These are phyloP conservation scores for Geophilus truncorum DNA, from an alignment of 2,888 invertebrate genomes.

Conservation along the genomic window DNA sequence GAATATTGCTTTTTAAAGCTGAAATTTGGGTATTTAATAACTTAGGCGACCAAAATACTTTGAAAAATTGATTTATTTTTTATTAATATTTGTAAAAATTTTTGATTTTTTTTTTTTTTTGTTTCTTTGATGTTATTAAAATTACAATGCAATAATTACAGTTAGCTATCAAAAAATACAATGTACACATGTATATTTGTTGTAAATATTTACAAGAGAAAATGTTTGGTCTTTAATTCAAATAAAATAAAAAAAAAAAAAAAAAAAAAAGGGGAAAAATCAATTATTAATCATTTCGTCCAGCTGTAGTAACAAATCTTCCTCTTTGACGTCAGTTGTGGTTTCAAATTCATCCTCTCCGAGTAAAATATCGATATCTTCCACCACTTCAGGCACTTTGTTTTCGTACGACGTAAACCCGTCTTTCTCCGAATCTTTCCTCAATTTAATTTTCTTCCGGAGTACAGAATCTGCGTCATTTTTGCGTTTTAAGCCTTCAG, in stretches of 20 bases:
- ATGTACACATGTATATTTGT: not conserved
- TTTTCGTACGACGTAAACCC: not conserved
- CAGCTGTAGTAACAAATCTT: conserved; percentile 1
- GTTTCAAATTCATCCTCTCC: not conserved
- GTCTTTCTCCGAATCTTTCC: not conserved
- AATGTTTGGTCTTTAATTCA: not conserved
- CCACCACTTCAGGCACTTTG: not conserved
- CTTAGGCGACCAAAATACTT: too few relatives aligned
- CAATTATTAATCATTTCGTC: conserved; percentile 22
- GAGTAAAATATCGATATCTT: not conserved
- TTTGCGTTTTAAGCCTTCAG: not conserved
- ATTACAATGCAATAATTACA: not conserved
- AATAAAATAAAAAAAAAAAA: too few relatives aligned
- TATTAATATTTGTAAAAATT: not conserved
- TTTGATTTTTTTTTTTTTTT: not conserved
- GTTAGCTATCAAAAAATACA: not conserved
- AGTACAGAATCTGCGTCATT: not conserved
- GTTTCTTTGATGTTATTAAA: too few relatives aligned
- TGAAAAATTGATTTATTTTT: too few relatives aligned
- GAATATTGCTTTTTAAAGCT: not conserved
- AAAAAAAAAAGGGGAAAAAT: too few relatives aligned
- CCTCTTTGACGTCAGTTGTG: not conserved
- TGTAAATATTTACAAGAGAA: not conserved
- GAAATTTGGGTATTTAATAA: not conserved
- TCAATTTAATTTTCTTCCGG: not conserved